A percentile compares a stretch with the other conserved stretches of the same genome.
phyloP scores from a whole-genome alignment of 1,140 invertebrate genomes.

The Drosophila bifasciata region DNA sequence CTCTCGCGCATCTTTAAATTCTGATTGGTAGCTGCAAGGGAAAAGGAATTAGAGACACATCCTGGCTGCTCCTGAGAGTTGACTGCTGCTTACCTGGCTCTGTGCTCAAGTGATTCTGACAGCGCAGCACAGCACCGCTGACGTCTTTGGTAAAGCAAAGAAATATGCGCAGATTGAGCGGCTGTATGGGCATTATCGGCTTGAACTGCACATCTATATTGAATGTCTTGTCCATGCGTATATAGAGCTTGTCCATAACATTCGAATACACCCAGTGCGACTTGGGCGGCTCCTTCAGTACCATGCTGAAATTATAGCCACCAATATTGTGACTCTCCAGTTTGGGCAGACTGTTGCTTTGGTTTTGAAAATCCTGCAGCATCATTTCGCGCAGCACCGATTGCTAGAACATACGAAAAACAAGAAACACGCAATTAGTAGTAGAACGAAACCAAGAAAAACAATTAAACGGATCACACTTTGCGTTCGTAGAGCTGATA shows the following conservation, averaged over 20 bases:
- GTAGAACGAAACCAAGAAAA: background rate
- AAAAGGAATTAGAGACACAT: background rate
- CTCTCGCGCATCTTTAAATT: conserved; percentile 52
- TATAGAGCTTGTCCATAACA: conserved; percentile 66
- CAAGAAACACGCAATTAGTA: conserved; percentile 1
- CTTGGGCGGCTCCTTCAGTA: conserved; percentile 59
- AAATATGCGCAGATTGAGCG: conserved; percentile 63
- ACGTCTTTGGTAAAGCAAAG: conserved; percentile 74
- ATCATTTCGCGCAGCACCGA: conserved; percentile 74
- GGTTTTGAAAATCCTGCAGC: conserved; percentile 61
- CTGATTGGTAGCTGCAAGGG: conserved; percentile 21
- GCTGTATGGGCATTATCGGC: conserved; percentile 67
- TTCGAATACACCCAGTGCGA: conserved; percentile 65
- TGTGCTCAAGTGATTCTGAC: conserved; percentile 78
- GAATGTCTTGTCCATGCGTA: conserved; percentile 72
- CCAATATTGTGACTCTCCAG: conserved; percentile 71
- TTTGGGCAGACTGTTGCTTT: conserved; percentile 65
- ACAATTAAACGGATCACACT: background rate
- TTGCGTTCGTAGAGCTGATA: conserved; percentile 43
- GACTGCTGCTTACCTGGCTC: conserved; percentile 51
- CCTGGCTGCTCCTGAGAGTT: background rate
- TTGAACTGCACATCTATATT: conserved; percentile 71
- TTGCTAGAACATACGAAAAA: conserved; percentile 65
- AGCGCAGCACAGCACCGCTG: conserved; percentile 73
- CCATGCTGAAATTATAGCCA: conserved; percentile 65